phyloP scores from a whole-genome alignment of 2,888 invertebrate genomes.

The Spodoptera littoralis region DNA sequence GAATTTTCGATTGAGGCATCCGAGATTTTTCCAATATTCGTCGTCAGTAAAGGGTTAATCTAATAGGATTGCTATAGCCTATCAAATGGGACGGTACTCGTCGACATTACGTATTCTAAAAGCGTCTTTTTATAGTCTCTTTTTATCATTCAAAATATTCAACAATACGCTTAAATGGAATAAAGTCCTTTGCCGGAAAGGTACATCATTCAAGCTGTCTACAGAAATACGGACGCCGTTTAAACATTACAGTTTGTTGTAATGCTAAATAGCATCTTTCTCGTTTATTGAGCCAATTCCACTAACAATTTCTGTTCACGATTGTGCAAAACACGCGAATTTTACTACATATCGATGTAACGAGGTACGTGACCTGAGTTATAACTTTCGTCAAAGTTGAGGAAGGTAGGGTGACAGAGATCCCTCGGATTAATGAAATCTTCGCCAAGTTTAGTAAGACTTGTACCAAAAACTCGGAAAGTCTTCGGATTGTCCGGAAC shows the following conservation, averaged over 20 bases:
- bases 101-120: slow-evolving; percentile 39
- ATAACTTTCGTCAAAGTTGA: slow-evolving; percentile 56
- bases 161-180: slow-evolving; percentile 47
- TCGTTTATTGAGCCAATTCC: slow-evolving; percentile 43
- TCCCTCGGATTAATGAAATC: slow-evolving; percentile 61
- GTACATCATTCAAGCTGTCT: slow-evolving; percentile 55
- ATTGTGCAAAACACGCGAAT: slow-evolving; percentile 55
- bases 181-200: slow-evolving; percentile 39
- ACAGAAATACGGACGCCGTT: slow-evolving; percentile 46
- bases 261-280: slow-evolving; percentile 61
- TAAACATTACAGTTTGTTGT: slow-evolving; percentile 59
- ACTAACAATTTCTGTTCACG: slow-evolving; percentile 50
- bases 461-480: slow-evolving; percentile 51
- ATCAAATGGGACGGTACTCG: slow-evolving; percentile 23
- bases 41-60: slow-evolving; percentile 20
- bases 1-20: neutral
- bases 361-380: slow-evolving; percentile 61
- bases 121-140: slow-evolving; percentile 14
- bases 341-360: slow-evolving; percentile 61
- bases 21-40: slow-evolving; percentile 3
- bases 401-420: slow-evolving; percentile 56
- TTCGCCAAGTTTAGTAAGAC: slow-evolving; percentile 56
- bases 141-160: slow-evolving; percentile 52
- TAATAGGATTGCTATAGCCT: slow-evolving; percentile 21
- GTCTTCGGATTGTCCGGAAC: slow-evolving; percentile 51